Evolutionary conservation across 2,113 vertebrate genomes (phyloP).

Genomic region (Seriola dumerili): DNA sequence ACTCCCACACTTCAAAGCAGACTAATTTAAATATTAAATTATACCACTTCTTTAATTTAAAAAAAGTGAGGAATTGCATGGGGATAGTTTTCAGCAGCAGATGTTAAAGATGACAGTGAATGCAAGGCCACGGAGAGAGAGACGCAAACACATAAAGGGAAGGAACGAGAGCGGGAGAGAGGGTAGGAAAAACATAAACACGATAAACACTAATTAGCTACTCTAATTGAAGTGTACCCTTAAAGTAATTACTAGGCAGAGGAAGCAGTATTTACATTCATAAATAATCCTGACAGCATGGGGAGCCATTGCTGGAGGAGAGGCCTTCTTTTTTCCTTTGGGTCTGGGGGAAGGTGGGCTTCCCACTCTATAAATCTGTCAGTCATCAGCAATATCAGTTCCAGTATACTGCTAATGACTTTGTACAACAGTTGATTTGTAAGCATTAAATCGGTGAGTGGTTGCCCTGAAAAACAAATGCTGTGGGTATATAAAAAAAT

Average conservation of each 20-base stretch:
- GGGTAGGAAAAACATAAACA: slow-evolving; percentile 69
- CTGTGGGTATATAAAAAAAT: neutral
- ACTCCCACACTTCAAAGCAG: slow-evolving; percentile 66
- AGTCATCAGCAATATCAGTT: slow-evolving; percentile 53
- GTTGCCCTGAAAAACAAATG: slow-evolving; percentile 10
- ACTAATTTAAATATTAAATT: slow-evolving; percentile 72
- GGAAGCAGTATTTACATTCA: slow-evolving; percentile 79
- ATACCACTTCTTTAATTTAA: slow-evolving; percentile 70
- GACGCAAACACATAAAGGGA: slow-evolving; percentile 34
- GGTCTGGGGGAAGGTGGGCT: slow-evolving; percentile 32
- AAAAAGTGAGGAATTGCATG: slow-evolving; percentile 45
- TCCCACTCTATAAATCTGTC: slow-evolving; percentile 49
- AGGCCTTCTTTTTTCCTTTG: slow-evolving; percentile 44
- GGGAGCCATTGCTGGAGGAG: slow-evolving; percentile 45
- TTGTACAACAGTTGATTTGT: slow-evolving; percentile 23
- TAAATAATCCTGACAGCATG: slow-evolving; percentile 76
- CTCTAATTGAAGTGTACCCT: slow-evolving; percentile 83
- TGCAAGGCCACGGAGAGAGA: slow-evolving; percentile 55
- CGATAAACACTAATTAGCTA: slow-evolving; percentile 84
- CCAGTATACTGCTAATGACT: slow-evolving; percentile 48
- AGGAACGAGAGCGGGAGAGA: slow-evolving; percentile 15
- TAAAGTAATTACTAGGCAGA: slow-evolving; percentile 82
- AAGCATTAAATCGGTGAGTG: slow-evolving; percentile 7
- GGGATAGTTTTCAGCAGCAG: slow-evolving; percentile 50
- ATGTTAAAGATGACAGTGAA: slow-evolving; percentile 65